Conservation (phyloP, 2,797 vertebrate species). For the Liasis olivaceus region DNA sequence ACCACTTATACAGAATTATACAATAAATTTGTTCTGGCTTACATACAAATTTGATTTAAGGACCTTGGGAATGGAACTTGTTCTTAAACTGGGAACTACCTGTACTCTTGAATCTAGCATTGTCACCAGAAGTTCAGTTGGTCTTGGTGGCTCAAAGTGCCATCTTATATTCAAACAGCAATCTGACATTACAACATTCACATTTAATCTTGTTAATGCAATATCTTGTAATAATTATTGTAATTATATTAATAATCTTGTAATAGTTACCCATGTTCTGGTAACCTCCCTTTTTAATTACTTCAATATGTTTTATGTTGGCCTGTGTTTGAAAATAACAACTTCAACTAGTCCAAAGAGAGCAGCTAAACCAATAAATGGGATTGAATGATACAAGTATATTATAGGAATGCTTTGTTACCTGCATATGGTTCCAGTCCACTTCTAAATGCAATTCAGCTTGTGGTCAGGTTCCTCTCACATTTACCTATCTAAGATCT, state of each 20-base stretch:
- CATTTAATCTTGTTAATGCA: neutral
- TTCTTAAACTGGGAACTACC: too few species aligned
- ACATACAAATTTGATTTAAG: too few species aligned
- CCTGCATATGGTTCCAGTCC: too few species aligned
- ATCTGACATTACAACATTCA: neutral
- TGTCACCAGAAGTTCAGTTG: neutral
- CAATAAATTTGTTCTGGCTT: too few species aligned
- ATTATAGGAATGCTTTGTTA: too few species aligned
- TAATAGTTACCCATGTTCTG: neutral
- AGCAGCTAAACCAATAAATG: neutral
- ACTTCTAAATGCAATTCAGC: too few species aligned
- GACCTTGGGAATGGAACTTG: too few species aligned
- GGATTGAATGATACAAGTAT: too few species aligned
- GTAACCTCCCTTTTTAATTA: neutral
- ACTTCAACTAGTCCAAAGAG: neutral
- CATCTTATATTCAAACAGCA: neutral
- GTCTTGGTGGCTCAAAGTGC: neutral
- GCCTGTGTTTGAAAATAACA: neutral
- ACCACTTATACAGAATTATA: too few species aligned
- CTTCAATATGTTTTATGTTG: neutral
- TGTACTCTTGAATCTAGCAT: neutral
- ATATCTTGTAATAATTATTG: too few species aligned
- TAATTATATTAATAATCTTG: neutral
- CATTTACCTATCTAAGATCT: too few species aligned
- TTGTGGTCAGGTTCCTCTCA: too few species aligned